Conservation (phyloP, 2,113 vertebrate species). For the Australoheros scitulus region DNA sequence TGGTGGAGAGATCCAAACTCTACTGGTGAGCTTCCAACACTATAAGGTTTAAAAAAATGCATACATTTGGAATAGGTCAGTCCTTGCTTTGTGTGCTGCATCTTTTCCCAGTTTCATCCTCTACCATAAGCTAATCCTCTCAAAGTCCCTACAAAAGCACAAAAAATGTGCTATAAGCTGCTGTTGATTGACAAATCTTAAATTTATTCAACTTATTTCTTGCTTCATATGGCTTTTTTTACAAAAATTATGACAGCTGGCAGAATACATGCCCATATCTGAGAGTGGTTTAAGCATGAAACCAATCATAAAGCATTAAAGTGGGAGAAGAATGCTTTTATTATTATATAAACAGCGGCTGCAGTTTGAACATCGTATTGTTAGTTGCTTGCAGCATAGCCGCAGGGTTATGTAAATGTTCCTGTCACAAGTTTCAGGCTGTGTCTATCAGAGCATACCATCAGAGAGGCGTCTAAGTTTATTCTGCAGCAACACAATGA, state of each 20-base stretch:
- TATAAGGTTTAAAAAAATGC: not conserved
- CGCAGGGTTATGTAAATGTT: slow-evolving; percentile 16
- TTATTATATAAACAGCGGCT: not conserved
- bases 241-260: slow-evolving; percentile 8
- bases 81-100: not conserved
- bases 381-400: not conserved
- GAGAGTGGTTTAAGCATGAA: not conserved
- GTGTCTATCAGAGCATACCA: not conserved
- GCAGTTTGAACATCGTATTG: not conserved
- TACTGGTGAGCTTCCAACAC: slow-evolving; percentile 87
- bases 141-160: slow-evolving; percentile 28
- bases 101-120: slow-evolving; percentile 6
- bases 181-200: slow-evolving; percentile 26
- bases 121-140: slow-evolving; percentile 9
- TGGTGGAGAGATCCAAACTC: slow-evolving; percentile 97
- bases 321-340: not conserved
- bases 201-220: slow-evolving; percentile 6
- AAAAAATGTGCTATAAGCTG: not conserved
- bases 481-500: not conserved
- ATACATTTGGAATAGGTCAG: not conserved
- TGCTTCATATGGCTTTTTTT: slow-evolving; percentile 24
- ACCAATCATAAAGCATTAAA: not conserved
- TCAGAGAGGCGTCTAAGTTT: not conserved
- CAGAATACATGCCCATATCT: not conserved
- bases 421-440: slow-evolving; percentile 13